Conservation (phyloP, 2,797 vertebrate genomes). For the Sarcophilus harrisii region DNA sequence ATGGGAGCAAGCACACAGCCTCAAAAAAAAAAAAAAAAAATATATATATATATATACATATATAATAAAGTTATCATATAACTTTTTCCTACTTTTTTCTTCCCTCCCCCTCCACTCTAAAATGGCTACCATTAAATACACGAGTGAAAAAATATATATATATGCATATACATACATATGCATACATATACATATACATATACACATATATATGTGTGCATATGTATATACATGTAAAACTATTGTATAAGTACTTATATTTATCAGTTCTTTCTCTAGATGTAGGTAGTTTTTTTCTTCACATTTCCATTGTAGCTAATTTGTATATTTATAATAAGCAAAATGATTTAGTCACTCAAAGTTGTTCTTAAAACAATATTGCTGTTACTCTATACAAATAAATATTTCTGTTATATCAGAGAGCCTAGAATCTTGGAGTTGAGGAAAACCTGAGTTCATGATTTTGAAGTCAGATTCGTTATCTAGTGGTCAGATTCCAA, state of each 20-base stretch:
- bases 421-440: background rate
- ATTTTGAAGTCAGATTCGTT: background rate
- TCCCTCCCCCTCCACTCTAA: background rate
- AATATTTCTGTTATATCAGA: background rate
- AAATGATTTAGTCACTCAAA: background rate
- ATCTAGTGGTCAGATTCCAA: background rate
- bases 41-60: background rate
- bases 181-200: background rate
- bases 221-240: background rate
- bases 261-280: background rate
- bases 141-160: background rate
- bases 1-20: no score
- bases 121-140: background rate
- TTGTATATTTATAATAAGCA: background rate
- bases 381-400: background rate
- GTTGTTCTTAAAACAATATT: background rate
- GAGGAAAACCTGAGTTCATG: background rate
- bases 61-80: background rate
- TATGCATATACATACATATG: no score
- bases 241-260: background rate
- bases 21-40: rapidly evolving
- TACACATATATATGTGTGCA: background rate
- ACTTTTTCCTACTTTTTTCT: background rate
- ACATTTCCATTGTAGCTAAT: background rate
- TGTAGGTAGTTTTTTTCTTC: background rate